Base-by-base conservation (phyloP, 2,888 invertebrate species). In the Acleris literana region DNA sequence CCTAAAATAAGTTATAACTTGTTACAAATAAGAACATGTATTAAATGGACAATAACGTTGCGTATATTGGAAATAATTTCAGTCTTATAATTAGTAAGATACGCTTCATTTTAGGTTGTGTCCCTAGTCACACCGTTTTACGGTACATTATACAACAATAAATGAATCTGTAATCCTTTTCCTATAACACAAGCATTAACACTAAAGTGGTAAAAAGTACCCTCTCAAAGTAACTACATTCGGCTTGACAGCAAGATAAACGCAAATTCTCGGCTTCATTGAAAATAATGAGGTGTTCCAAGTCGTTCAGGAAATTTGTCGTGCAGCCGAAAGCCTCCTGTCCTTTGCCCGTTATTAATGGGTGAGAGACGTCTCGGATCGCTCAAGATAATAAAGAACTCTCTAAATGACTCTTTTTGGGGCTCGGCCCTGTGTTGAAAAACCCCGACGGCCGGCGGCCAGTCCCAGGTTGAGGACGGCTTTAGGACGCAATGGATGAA, bases 221-320 rank as follows among this genome's bases (percentile, higher is more conserved):
- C 53, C 33, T 57, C 52, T 57, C 33, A 54, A 65, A 63, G 53
- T 49, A n/a, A n/a, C n/a, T n/a, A 65, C 49, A 65, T 59, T 64
- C 56, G 63, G 60, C 75, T 75, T 72, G 73, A 72, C 73, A 74
- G 73, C 72, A 76, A 71, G 72, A 73, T 71, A 77, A 77, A 79
- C 72, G 76, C 72, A 72, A 79, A 78, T 77, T 78, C 75, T 71
- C 74, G 74, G 76, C 78, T 78, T 79, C 79, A 76, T 77, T 77
- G 81, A 79, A 82, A 83, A 82, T 86, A 85, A 86, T 84, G 81
- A 85, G 80, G 79, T 80, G 79, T 78, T 80, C 75, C 52, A 56
- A 67, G 64, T 69, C 68, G 72, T 73, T 73, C 64, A 72, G 72
- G 74, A 80, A 81, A 83, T 81, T 80, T 82, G 79, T 81, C 79